Evolutionary conservation across 2,888 invertebrate genomes (phyloP), one percentile per base, ranked within the genome.

Genomic region (Eupeodes luniger): DNA sequence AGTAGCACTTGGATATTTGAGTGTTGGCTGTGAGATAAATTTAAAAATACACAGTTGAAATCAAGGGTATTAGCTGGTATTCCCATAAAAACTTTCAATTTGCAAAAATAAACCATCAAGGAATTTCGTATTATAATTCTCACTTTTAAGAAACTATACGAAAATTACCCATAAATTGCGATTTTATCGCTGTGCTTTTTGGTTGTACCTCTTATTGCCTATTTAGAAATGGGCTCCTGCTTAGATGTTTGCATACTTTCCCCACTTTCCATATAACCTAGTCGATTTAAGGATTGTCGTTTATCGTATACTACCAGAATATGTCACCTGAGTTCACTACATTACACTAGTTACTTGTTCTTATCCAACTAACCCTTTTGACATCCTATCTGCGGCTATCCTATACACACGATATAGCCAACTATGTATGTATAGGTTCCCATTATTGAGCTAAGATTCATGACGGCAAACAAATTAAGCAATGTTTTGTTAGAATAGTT

Each of bases 381-480:
- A 85, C 82, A 78, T 81, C 36, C 49, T 59, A 82, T 79, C 74
- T 51, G 57, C 49, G 75, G 12, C 55, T 59, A 69, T 44, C 51
- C 55, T 36, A 51, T 34, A 55, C 34, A 66, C 47, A 49, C 66
- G 27, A 49, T 44, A 55, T 19, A 47, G 12, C 66, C 44, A 47
- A n/a, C 64, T 40, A 9, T n/a, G 16, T 19, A 27, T 27, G 27
- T 27, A 27, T 3, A 27, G 27, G 27, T 10, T 12, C 34, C 34
- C 49, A 53, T 74, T 34, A 49, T 36, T n/a, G 64, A 44, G 69
- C 16, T 47, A 81, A 76, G 79, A 76, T 83, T 72, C 84, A 87
- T 77, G 84, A 70, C 67, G 51, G 77, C 67, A 83, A 84, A 87
- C 80, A 81, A 87, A 87, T 84, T 87, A 77, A 84, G 83, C 72